phyloP scores from a whole-genome alignment of 1,140 invertebrate genomes.

The Armadillidium nasatum region DNA sequence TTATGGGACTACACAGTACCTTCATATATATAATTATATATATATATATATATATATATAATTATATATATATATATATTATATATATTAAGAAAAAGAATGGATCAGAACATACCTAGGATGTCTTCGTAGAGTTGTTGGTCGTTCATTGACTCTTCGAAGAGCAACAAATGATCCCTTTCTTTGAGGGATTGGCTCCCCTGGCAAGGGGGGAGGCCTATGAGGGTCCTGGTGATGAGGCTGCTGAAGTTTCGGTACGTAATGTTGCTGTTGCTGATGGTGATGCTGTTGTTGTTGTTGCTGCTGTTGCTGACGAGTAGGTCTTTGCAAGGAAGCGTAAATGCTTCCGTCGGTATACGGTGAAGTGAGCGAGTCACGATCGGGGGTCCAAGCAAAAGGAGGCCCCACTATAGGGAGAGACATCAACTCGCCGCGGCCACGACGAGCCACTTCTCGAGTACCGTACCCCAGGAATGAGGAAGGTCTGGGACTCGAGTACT shows the following conservation, averaged over 20 bases:
- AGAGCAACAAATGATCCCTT: slow-evolving; percentile 35
- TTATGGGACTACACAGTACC: too few species aligned
- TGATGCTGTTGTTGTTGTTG: background rate
- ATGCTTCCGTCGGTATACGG: slow-evolving; percentile 42
- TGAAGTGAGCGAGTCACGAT: slow-evolving; percentile 42
- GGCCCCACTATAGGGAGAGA: background rate
- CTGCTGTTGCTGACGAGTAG: slow-evolving; percentile 19
- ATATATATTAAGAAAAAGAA: too few species aligned
- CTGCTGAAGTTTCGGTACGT: too few species aligned
- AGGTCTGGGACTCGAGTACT: background rate
- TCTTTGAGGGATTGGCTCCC: slow-evolving; percentile 25
- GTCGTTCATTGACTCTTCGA: slow-evolving; percentile 39
- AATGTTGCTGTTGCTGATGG: slow-evolving; percentile 24
- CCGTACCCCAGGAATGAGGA: background rate
- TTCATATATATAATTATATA: too few species aligned
- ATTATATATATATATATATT: too few species aligned
- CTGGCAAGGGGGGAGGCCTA: slow-evolving; percentile 14
- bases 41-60: too few species aligned
- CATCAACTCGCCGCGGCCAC: slow-evolving; percentile 1
- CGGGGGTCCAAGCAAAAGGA: slow-evolving; percentile 39
- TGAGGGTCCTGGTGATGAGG: slow-evolving; percentile 21
- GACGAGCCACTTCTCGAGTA: background rate
- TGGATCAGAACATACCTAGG: background rate
- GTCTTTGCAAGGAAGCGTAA: slow-evolving; percentile 42
- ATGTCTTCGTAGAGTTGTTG: slow-evolving; percentile 32